Conservation (phyloP, 2,113 vertebrate genomes). For the Amphiprion percula region DNA sequence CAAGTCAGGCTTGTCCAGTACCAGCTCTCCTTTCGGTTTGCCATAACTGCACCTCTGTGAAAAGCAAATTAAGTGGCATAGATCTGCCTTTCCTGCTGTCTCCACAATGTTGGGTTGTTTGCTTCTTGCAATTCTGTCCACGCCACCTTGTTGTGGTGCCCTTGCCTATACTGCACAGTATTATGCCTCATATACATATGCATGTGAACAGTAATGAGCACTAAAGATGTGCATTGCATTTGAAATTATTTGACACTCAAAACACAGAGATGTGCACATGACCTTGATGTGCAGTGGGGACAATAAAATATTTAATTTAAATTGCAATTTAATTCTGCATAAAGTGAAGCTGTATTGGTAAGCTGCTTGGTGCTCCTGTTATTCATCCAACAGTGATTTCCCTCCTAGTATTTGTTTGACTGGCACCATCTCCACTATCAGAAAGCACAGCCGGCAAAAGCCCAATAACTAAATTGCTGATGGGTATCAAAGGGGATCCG, state of each 20-base stretch:
- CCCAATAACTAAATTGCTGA: slow-evolving; percentile 68
- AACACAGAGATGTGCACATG: slow-evolving; percentile 2
- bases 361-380: slow-evolving; percentile 29
- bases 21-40: slow-evolving; percentile 59
- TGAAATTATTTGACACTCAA: not conserved
- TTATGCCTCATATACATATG: slow-evolving; percentile 50
- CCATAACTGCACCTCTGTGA: slow-evolving; percentile 68
- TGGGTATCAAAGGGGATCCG: slow-evolving; percentile 63
- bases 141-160: slow-evolving; percentile 18
- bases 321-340: slow-evolving; percentile 27
- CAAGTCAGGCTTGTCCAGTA: slow-evolving; percentile 67
- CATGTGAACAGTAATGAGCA: slow-evolving; percentile 50
- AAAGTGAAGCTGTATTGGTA: slow-evolving; percentile 40
- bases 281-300: slow-evolving; percentile 21
- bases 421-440: slow-evolving; percentile 55
- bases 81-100: slow-evolving; percentile 49
- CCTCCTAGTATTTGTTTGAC: slow-evolving; percentile 65
- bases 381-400: slow-evolving; percentile 48
- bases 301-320: slow-evolving; percentile 22
- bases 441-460: slow-evolving; percentile 54
- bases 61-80: slow-evolving; percentile 67
- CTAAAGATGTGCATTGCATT: slow-evolving; percentile 32
- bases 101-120: slow-evolving; percentile 38
- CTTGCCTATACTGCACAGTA: slow-evolving; percentile 33
- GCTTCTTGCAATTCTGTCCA: slow-evolving; percentile 61